phyloP scores from a whole-genome alignment of 2,888 invertebrate genomes.

The Euplagia quadripunctaria region DNA sequence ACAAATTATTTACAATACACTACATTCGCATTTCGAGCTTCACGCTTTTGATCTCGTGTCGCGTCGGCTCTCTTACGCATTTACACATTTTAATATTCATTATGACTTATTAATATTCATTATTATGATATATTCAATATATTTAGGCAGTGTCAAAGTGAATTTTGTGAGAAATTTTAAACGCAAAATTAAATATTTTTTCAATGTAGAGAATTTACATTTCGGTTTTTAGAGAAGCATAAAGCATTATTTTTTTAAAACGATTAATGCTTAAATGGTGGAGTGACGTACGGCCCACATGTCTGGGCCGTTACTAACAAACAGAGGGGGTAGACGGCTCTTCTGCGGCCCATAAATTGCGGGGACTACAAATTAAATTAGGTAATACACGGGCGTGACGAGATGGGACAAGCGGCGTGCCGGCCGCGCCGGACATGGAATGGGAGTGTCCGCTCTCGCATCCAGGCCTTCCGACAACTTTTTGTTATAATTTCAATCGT shows the following conservation, averaged over 20 bases:
- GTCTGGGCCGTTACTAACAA: slow-evolving; percentile 66
- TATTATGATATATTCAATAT: slow-evolving; percentile 41
- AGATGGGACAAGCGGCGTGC: slow-evolving; percentile 78
- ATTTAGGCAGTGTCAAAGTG: slow-evolving; percentile 30
- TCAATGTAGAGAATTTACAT: background rate
- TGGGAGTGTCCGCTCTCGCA: slow-evolving; percentile 77
- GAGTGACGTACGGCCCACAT: slow-evolving; percentile 56
- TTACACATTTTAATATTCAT: slow-evolving; percentile 52
- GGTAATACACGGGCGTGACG: slow-evolving; percentile 85
- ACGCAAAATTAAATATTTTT: slow-evolving; percentile 2
- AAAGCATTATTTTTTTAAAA: slow-evolving; percentile 30
- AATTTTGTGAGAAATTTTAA: slow-evolving; percentile 22
- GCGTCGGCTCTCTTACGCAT: slow-evolving; percentile 36
- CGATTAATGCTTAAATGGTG: slow-evolving; percentile 54
- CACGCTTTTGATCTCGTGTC: slow-evolving; percentile 37
- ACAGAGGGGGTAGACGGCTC: slow-evolving; percentile 74
- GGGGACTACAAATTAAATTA: slow-evolving; percentile 86
- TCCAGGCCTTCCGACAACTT: slow-evolving; percentile 53
- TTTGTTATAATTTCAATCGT: slow-evolving; percentile 59
- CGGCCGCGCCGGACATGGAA: slow-evolving; percentile 80
- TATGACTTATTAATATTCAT: slow-evolving; percentile 46
- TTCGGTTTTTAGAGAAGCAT: background rate
- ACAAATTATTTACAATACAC: background rate
- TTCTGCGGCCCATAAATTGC: slow-evolving; percentile 82
- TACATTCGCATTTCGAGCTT: slow-evolving; percentile 15